Conservation (phyloP, 2,888 invertebrate species). For the Tetrapedia diversipes region DNA sequence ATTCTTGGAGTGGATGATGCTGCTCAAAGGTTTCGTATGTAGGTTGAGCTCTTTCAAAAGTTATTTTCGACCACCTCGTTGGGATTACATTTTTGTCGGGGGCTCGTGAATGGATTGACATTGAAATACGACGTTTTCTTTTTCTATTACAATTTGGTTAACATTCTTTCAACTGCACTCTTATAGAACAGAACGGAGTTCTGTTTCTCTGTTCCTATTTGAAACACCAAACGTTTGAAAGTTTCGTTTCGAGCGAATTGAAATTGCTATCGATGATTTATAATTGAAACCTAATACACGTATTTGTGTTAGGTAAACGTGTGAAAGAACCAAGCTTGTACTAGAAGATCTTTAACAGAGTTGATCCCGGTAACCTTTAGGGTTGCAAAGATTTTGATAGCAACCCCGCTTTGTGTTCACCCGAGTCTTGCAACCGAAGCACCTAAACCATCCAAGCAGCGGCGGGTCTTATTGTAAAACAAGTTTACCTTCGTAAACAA, state of each 20-base stretch:
- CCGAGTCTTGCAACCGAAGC: constrained; percentile 5
- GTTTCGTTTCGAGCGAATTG: too few species aligned
- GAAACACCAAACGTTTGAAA: too few species aligned
- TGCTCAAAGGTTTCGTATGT: not conserved
- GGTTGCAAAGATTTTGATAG: constrained; percentile 15
- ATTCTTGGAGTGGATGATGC: not conserved
- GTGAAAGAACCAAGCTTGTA: not conserved
- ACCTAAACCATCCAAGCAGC: not conserved
- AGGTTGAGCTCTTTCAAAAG: not conserved
- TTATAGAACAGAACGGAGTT: too few species aligned
- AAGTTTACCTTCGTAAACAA: constrained; percentile 28
- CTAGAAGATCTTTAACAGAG: not conserved
- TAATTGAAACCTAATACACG: too few species aligned
- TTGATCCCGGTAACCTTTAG: constrained; percentile 13
- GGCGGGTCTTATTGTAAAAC: constrained; percentile 1
- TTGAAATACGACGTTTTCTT: too few species aligned
- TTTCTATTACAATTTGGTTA: too few species aligned
- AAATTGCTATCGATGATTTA: too few species aligned
- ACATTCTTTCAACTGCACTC: too few species aligned
- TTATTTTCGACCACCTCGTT: not conserved
- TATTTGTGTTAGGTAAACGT: not conserved
- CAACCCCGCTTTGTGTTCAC: constrained; percentile 4
- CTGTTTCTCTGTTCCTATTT: too few species aligned
- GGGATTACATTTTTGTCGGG: not conserved
- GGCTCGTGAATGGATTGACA: not conserved